A percentile compares a stretch with the other conserved stretches of the same genome.
These are phyloP conservation scores for Rhyacophila evoluta DNA, from an alignment of 2,888 invertebrate genomes.

Conservation along the genomic window DNA sequence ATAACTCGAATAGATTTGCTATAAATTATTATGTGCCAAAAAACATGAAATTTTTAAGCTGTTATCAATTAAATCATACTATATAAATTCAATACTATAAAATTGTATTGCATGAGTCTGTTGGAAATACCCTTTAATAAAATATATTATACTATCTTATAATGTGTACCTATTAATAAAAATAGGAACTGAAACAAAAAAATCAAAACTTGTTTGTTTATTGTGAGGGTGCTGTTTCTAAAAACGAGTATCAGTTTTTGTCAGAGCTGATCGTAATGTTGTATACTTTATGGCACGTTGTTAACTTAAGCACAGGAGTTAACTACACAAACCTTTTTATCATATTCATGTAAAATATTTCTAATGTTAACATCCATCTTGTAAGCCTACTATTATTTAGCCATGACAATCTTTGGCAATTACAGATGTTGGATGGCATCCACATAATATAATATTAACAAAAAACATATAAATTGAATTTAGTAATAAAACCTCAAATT, in stretches of 20 bases:
- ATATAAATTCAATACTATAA: neutral
- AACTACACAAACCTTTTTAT: no score
- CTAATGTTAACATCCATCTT: no score
- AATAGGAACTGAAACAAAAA: neutral
- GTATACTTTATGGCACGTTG: no score
- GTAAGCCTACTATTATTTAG: no score
- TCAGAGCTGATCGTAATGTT: no score
- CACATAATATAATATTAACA: no score
- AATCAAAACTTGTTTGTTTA: neutral
- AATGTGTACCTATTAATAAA: neutral
- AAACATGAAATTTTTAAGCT: conserved; percentile 5
- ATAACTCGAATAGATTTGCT: conserved; percentile 3
- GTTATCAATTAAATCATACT: conserved; percentile 4
- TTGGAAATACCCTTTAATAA: neutral
- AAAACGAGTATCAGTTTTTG: neutral
- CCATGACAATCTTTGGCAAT: no score
- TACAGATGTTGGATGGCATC: no score
- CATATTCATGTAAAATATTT: no score
- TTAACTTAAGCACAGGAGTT: no score
- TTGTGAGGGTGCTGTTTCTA: neutral
- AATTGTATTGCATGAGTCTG: neutral
- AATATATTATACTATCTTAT: neutral
- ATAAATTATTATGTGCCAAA: conserved; percentile 25
- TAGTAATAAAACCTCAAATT: no score
- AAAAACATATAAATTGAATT: no score